Evolutionary conservation across 2,113 vertebrate genomes (phyloP).

Genomic region (Mormyrus lacerda): DNA sequence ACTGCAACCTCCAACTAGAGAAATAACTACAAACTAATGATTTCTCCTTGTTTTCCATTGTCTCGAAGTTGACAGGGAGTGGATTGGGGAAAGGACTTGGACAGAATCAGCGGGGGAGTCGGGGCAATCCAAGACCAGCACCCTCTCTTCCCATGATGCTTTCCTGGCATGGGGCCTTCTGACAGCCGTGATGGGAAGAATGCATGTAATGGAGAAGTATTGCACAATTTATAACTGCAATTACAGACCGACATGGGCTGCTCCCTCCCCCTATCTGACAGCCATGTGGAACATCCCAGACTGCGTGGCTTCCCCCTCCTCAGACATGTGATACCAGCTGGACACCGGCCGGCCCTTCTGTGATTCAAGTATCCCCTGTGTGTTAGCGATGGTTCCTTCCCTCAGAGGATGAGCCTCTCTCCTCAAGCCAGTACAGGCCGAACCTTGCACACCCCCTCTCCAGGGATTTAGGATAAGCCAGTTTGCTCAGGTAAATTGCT

Average conservation of each 20-base stretch:
- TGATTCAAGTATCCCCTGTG: not conserved
- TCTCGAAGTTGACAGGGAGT: not conserved
- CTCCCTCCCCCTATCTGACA: slow-evolving; percentile 10
- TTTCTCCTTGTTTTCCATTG: not conserved
- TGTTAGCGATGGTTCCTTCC: not conserved
- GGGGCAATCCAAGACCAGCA: not conserved
- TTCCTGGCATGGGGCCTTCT: not conserved
- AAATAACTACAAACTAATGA: not conserved
- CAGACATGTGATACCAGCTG: not conserved
- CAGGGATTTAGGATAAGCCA: not conserved
- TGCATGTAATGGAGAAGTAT: slow-evolving; percentile 24
- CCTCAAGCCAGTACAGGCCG: not conserved
- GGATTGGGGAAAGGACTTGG: not conserved
- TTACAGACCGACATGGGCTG: not conserved
- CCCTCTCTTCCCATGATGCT: not conserved
- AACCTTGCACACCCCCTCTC: not conserved
- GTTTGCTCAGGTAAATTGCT: not conserved
- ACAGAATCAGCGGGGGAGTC: not conserved
- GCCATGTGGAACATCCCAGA: not conserved
- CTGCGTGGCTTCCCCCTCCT: not conserved
- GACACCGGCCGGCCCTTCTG: not conserved
- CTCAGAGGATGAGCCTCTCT: not conserved
- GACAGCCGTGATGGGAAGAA: not conserved
- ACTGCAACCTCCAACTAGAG: not conserved
- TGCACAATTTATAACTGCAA: slow-evolving; percentile 24